phyloP scores from a whole-genome alignment of 2,888 invertebrate genomes.

The Tetrapedia diversipes region DNA sequence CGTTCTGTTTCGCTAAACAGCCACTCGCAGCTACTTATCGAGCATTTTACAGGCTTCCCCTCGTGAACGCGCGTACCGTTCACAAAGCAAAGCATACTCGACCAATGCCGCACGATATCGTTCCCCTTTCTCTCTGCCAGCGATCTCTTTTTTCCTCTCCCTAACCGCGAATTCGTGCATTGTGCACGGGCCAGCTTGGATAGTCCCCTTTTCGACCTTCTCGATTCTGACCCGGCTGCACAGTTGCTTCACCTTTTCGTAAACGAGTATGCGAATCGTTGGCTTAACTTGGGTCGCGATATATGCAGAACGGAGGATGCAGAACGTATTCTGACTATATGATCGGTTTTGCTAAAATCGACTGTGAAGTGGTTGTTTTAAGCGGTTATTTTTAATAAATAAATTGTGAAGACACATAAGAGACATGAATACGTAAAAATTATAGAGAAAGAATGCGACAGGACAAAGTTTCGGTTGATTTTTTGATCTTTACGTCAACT shows the following conservation, averaged over 20 bases:
- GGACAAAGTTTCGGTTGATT: no score
- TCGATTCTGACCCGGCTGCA: slow-evolving; percentile 1
- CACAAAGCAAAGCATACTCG: slow-evolving; percentile 1
- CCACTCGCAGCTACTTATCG: slow-evolving; percentile 37
- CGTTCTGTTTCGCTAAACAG: slow-evolving; percentile 22
- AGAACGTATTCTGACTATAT: no score
- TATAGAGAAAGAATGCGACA: no score
- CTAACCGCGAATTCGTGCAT: background rate
- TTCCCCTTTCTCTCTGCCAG: background rate
- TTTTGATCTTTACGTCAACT: no score
- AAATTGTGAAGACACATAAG: no score
- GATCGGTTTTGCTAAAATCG: background rate
- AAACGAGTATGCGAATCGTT: slow-evolving; percentile 6
- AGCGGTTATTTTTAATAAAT: no score
- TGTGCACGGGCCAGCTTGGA: background rate
- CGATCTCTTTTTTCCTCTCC: background rate
- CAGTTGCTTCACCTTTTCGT: background rate
- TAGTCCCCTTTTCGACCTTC: background rate
- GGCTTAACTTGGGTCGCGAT: background rate
- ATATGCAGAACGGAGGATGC: no score
- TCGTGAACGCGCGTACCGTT: background rate
- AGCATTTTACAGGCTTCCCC: slow-evolving; percentile 23
- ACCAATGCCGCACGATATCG: background rate
- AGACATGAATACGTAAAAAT: no score
- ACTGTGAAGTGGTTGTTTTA: background rate